These are phyloP conservation scores for Karalla daura DNA, from an alignment of 2,797 vertebrate species.

Conservation along the genomic window DNA sequence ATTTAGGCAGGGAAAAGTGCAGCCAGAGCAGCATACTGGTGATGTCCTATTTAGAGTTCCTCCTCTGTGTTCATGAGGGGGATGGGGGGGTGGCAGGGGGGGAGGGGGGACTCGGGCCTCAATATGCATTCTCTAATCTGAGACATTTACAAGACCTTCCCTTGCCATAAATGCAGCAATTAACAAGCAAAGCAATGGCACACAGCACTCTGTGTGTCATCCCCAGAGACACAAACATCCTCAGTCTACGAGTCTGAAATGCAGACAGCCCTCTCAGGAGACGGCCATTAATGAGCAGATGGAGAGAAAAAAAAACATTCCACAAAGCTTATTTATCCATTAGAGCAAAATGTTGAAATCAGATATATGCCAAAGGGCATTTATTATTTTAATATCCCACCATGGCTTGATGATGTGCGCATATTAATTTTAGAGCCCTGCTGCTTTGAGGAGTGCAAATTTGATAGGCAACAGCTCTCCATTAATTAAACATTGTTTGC, in stretches of 20 bases:
- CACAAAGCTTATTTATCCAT: constrained; percentile 86
- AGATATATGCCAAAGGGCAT: constrained; percentile 78
- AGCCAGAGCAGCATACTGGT: constrained; percentile 67
- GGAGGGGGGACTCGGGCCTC: constrained; percentile 40
- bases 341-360: constrained; percentile 85
- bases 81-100: too few relatives aligned
- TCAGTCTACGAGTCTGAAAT: constrained; percentile 70
- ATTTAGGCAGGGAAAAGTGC: constrained; percentile 72
- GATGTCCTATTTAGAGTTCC: constrained; percentile 75
- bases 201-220: constrained; percentile 53
- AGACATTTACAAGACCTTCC: constrained; percentile 74
- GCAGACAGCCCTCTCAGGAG: constrained; percentile 67
- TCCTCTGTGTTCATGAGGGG: constrained; percentile 40
- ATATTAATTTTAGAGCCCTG: constrained; percentile 53
- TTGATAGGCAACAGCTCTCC: constrained; percentile 33
- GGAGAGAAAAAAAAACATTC: constrained; percentile 53
- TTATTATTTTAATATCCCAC: constrained; percentile 70
- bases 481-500: constrained; percentile 67
- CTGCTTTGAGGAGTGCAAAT: constrained; percentile 42
- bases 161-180: constrained; percentile 79
- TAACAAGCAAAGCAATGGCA: constrained; percentile 73
- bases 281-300: constrained; percentile 75
- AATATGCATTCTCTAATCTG: constrained; percentile 69
- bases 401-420: constrained; percentile 55
- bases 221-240: constrained; percentile 76